Percentiles rank a stretch among this genome's conserved stretches.
Evolutionary conservation across 2,797 vertebrate genomes (phyloP).

Genomic region (Gila robusta): DNA sequence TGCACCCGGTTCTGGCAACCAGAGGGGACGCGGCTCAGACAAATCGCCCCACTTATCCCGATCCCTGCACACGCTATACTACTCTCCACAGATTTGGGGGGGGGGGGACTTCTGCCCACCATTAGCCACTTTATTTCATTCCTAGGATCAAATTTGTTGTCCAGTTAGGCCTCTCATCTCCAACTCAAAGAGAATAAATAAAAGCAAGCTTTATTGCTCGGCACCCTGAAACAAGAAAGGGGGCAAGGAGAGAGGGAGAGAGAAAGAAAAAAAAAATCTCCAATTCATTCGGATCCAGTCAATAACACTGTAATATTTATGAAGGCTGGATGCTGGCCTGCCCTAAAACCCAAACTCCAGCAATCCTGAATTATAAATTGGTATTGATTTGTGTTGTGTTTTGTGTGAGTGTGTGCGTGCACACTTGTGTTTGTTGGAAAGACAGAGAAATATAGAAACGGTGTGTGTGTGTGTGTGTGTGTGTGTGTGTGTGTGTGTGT

Average conservation of each 20-base stretch:
- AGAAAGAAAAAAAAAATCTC: slow-evolving; percentile 74
- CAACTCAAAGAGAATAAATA: slow-evolving; percentile 76
- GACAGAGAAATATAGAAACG: slow-evolving; percentile 16
- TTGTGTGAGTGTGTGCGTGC: slow-evolving; percentile 68
- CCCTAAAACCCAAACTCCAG: slow-evolving; percentile 84
- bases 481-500: slow-evolving; percentile 52
- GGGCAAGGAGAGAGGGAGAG: slow-evolving; percentile 34
- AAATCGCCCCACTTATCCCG: slow-evolving; percentile 53
- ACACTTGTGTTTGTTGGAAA: slow-evolving; percentile 50
- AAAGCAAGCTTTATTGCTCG: slow-evolving; percentile 69
- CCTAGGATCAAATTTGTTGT: slow-evolving; percentile 65
- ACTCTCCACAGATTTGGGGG: slow-evolving; percentile 37
- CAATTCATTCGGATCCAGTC: slow-evolving; percentile 84
- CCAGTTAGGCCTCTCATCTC: slow-evolving; percentile 72
- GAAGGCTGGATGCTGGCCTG: slow-evolving; percentile 82
- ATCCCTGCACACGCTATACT: slow-evolving; percentile 32
- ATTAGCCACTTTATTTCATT: slow-evolving; percentile 69
- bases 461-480: slow-evolving; percentile 50
- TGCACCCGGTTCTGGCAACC: slow-evolving; percentile 17
- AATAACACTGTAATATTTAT: slow-evolving; percentile 88
- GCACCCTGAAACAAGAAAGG: slow-evolving; percentile 67
- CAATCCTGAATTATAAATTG: slow-evolving; percentile 86
- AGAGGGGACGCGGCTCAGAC: slow-evolving; percentile 20
- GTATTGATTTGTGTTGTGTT: slow-evolving; percentile 83
- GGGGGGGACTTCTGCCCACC: slow-evolving; percentile 46